Evolutionary conservation across 2,797 vertebrate genomes (phyloP).

Genomic region (Lacerta agilis): DNA sequence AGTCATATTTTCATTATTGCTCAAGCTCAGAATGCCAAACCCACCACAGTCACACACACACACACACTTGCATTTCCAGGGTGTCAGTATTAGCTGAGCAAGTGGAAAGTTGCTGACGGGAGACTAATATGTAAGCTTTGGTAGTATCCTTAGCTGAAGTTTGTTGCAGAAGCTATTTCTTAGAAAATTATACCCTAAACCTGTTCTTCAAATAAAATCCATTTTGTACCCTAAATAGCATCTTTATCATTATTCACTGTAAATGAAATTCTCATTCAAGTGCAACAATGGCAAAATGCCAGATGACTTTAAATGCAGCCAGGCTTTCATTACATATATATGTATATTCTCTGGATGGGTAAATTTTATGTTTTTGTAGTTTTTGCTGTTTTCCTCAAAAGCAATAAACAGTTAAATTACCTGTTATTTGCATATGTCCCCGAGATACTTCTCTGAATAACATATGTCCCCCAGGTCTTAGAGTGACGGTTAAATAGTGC

Average conservation of each 20-base stretch:
- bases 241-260: background rate
- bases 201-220: background rate
- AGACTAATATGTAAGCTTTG: background rate
- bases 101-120: background rate
- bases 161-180: background rate
- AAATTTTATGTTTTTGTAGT: background rate
- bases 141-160: background rate
- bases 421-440: background rate
- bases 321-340: background rate
- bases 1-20: background rate
- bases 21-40: background rate
- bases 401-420: background rate
- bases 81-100: background rate
- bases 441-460: constrained; percentile 10
- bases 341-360: background rate
- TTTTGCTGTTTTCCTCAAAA: background rate
- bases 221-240: constrained; percentile 1
- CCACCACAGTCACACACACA: background rate
- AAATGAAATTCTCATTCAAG: background rate
- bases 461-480: background rate
- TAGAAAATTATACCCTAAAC: background rate
- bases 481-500: background rate
- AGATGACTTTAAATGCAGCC: background rate
- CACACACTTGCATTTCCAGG: background rate
- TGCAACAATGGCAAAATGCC: background rate